phyloP scores from a whole-genome alignment of 2,113 vertebrate species.

The Nesogale talazaci region DNA sequence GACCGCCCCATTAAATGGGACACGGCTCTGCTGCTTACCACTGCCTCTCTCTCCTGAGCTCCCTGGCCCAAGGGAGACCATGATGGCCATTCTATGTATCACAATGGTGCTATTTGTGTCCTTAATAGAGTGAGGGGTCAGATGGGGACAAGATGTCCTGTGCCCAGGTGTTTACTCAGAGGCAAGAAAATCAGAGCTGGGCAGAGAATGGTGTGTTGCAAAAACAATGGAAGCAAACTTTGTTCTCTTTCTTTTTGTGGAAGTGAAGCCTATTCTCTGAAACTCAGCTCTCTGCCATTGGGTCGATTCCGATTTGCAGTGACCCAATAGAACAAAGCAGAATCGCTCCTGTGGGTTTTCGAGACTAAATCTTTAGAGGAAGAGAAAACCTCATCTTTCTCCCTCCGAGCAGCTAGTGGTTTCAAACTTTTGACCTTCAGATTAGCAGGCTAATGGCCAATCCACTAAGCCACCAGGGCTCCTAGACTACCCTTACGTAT shows the following conservation, averaged over 20 bases:
- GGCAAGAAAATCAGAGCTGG: slow-evolving; percentile 12
- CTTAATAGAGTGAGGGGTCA: neutral
- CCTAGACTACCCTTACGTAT: no score
- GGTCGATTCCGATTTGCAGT: no score
- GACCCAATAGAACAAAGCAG: no score
- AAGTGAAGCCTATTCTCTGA: neutral
- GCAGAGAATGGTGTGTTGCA: neutral
- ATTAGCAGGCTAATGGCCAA: no score
- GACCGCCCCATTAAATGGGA: neutral
- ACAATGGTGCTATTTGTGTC: neutral
- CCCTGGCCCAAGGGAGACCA: no score
- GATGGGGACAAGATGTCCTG: neutral
- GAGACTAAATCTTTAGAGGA: no score
- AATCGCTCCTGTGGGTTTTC: no score
- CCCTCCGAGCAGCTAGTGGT: no score
- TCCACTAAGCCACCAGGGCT: no score
- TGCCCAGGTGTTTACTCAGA: neutral
- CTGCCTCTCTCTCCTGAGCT: neutral
- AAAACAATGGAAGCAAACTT: neutral
- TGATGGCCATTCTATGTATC: neutral
- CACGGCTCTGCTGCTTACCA: neutral
- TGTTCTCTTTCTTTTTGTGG: neutral
- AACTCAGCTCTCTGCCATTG: no score
- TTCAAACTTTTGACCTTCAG: no score
- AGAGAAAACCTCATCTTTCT: no score